phyloP scores from a whole-genome alignment of 2,888 invertebrate species.

The Ennomos quercinarius region DNA sequence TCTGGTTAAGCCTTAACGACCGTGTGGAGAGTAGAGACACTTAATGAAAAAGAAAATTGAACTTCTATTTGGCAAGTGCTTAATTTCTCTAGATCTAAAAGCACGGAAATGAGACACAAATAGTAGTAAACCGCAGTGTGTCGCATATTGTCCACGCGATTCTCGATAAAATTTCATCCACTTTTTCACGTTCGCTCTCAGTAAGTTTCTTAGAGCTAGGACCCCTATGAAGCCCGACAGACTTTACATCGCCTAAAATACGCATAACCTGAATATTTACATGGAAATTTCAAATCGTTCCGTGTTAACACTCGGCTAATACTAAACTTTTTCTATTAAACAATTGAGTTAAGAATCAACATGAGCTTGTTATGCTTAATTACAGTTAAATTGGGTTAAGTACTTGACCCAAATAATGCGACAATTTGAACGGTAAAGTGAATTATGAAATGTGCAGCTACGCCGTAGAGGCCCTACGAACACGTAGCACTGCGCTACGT shows the following conservation, averaged over 20 bases:
- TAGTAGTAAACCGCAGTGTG: too few species aligned
- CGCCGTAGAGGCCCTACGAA: slow-evolving; percentile 5
- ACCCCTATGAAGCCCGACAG: not conserved
- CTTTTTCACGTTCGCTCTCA: too few species aligned
- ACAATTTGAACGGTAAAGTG: slow-evolving; percentile 12
- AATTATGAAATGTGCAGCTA: slow-evolving; percentile 1
- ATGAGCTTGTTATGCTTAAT: slow-evolving; percentile 25
- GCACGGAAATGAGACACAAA: too few species aligned
- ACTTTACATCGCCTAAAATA: not conserved
- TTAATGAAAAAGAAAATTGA: too few species aligned
- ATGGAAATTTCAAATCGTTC: slow-evolving; percentile 16
- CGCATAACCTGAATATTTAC: slow-evolving; percentile 14
- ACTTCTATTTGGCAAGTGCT: too few species aligned
- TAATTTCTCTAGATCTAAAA: too few species aligned
- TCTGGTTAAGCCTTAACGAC: too few species aligned
- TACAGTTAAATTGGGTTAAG: slow-evolving; percentile 25
- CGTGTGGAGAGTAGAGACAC: too few species aligned
- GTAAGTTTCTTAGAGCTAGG: too few species aligned
- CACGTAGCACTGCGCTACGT: too few species aligned
- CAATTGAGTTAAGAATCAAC: slow-evolving; percentile 10
- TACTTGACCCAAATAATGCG: slow-evolving; percentile 19
- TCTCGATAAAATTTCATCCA: too few species aligned
- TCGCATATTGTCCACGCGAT: too few species aligned
- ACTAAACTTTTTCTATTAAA: slow-evolving; percentile 18
- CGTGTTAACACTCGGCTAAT: slow-evolving; percentile 27